These are phyloP conservation scores for Phenganax stokvisi DNA, from an alignment of 92 coral and sea anemone species.

Conservation along the genomic window DNA sequence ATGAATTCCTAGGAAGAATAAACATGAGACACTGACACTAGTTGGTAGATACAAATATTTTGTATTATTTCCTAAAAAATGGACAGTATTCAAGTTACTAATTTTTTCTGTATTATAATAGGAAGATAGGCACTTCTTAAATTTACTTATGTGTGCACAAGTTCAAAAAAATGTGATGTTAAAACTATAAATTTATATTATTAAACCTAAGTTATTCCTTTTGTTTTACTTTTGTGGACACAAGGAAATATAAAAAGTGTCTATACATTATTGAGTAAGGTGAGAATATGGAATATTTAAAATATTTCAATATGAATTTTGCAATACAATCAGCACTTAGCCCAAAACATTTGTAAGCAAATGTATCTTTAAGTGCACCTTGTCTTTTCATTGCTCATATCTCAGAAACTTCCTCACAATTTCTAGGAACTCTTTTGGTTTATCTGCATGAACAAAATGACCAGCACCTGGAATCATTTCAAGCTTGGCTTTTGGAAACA, in stretches of 20 bases:
- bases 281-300: too few relatives aligned
- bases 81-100: not conserved
- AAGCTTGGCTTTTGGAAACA: slow-evolving; percentile 21
- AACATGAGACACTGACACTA: not conserved
- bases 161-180: too few relatives aligned
- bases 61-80: not conserved
- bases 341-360: not conserved
- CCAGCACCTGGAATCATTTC: slow-evolving; percentile 42
- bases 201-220: too few relatives aligned
- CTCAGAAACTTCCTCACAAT: slow-evolving; percentile 55
- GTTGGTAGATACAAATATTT: not conserved
- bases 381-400: not conserved
- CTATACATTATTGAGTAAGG: too few relatives aligned
- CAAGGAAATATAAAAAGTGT: too few relatives aligned
- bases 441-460: slow-evolving; percentile 83
- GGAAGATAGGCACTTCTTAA: not conserved
- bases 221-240: too few relatives aligned
- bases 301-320: too few relatives aligned
- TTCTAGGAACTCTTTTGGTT: slow-evolving; percentile 67
- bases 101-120: not conserved
- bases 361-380: too few relatives aligned
- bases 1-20: slow-evolving; percentile 7
- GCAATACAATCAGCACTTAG: not conserved
- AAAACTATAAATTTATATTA: too few relatives aligned
- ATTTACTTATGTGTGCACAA: not conserved